phyloP scores from a whole-genome alignment of 2,113 vertebrate genomes.

The Tetraodon nigroviridis region DNA sequence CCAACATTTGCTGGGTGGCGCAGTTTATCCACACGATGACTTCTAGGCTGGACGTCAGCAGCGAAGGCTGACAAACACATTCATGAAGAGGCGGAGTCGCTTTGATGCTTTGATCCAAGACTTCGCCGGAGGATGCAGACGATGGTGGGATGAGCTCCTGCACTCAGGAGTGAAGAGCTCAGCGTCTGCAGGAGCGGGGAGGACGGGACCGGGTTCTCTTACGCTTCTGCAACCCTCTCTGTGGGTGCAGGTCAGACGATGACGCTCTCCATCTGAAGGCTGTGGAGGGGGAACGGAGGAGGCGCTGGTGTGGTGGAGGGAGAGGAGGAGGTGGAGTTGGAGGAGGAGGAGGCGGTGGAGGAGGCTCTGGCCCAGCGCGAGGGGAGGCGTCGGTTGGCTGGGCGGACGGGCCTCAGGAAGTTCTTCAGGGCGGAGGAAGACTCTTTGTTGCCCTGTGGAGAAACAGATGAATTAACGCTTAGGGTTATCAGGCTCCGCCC shows the following conservation, averaged over 20 bases:
- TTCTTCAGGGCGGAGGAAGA: slow-evolving; percentile 70
- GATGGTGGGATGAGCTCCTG: slow-evolving; percentile 40
- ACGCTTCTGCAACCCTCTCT: slow-evolving; percentile 40
- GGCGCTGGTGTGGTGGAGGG: slow-evolving; percentile 49
- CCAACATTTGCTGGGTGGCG: slow-evolving; percentile 20
- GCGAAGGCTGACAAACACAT: too few species aligned
- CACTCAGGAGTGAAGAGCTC: slow-evolving; percentile 58
- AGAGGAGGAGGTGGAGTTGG: slow-evolving; percentile 33
- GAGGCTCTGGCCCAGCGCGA: slow-evolving; percentile 89
- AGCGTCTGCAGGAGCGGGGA: slow-evolving; percentile 30
- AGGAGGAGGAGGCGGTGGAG: slow-evolving; percentile 72
- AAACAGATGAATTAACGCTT: slow-evolving; percentile 63
- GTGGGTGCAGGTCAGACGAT: slow-evolving; percentile 70
- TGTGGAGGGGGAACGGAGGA: slow-evolving; percentile 58
- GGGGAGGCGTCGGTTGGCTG: slow-evolving; percentile 86
- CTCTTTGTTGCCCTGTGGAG: slow-evolving; percentile 58
- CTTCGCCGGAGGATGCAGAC: slow-evolving; percentile 29
- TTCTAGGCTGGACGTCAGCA: slow-evolving; percentile 14
- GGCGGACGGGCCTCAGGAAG: slow-evolving; percentile 87
- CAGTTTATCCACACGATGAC: slow-evolving; percentile 8
- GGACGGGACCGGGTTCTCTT: slow-evolving; percentile 21
- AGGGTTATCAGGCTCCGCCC: slow-evolving; percentile 47
- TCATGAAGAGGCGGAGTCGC: background rate
- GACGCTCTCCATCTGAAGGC: slow-evolving; percentile 76
- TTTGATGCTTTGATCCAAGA: slow-evolving; percentile 5